phyloP scores from a whole-genome alignment of 2,888 invertebrate species.

The Vesta saturnalis region DNA sequence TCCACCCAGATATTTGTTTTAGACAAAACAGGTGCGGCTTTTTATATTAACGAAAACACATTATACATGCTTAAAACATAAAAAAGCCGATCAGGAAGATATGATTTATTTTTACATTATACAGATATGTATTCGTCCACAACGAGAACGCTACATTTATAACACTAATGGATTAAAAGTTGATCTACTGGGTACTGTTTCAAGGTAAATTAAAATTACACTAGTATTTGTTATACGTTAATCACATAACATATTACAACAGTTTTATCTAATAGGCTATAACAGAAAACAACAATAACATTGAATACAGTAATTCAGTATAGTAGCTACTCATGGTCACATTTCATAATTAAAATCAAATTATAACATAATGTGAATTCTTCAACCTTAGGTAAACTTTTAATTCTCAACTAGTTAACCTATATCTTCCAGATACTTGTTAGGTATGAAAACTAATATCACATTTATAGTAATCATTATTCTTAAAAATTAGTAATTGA shows the following conservation, averaged over 20 bases:
- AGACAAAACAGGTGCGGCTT: no score
- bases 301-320: constrained; percentile 1
- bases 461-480: constrained; percentile 22
- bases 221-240: not conserved
- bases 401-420: not conserved
- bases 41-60: no score
- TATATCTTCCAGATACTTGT: constrained; percentile 5
- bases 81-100: constrained; percentile 8
- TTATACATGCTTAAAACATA: no score
- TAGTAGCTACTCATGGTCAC: no score
- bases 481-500: not conserved
- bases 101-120: constrained; percentile 24
- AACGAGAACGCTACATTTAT: constrained; percentile 26
- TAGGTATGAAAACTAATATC: constrained; percentile 29
- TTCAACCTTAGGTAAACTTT: not conserved
- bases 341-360: no score
- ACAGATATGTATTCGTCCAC: constrained; percentile 23
- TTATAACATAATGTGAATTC: no score
- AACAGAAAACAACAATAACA: not conserved
- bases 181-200: not conserved
- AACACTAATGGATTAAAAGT: constrained; percentile 21
- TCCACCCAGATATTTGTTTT: no score
- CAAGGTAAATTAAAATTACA: not conserved
- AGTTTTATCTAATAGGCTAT: not conserved
- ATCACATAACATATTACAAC: constrained; percentile 1